Evolutionary conservation across 2,797 vertebrate species (phyloP), one percentile per base, ranked within the genome.

Genomic region (Phaenicophaeus curvirostris): DNA sequence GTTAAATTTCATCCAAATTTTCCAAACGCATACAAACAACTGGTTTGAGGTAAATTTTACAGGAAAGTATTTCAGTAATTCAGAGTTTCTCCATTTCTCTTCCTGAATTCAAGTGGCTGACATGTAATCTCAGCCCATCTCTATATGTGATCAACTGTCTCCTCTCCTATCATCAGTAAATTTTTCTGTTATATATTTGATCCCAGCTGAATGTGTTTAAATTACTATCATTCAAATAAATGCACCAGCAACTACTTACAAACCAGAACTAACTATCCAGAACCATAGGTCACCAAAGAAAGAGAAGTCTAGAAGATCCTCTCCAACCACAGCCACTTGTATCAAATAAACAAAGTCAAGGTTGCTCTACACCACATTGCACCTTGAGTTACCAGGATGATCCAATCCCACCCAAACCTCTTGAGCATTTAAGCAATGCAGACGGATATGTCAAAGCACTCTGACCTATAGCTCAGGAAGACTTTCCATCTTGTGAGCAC

Each of bases 241-340:
- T 9, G 13, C 17, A 27, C 25, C 48, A 58, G 9, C 7, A 53
- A 24, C 5, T 2, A 4, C 3, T n/a, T 37, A 3, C 59, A 68
- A 50, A 53, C 25, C 50, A 91, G 71, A 65, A 65, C 23, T n/a
- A 41, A 23, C 21, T n/a, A 37, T 10, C 17, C 20, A 61, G 82
- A 66, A 3, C 46, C 31, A 6, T 0, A n/a, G 2, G 9, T 15
- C 41, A 17, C 28, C 55, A 41, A 61, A 27, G 41, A 66, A 58
- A 33, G 6, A 44, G 31, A 55, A 39, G 4, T 3, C 67, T n/a
- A 5, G 16, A 25, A 51, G 4, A 68, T 6, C 42, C 12, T 46
- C 15, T 24, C 28, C 28, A 30, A 0, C 5, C 24, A 13, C 1
- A 0, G 6, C 0, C 1, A 16, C 10, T 59, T 8, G 10, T 18